Evolutionary conservation across 2,888 invertebrate species (phyloP).

Genomic region (Coleophora deauratella): DNA sequence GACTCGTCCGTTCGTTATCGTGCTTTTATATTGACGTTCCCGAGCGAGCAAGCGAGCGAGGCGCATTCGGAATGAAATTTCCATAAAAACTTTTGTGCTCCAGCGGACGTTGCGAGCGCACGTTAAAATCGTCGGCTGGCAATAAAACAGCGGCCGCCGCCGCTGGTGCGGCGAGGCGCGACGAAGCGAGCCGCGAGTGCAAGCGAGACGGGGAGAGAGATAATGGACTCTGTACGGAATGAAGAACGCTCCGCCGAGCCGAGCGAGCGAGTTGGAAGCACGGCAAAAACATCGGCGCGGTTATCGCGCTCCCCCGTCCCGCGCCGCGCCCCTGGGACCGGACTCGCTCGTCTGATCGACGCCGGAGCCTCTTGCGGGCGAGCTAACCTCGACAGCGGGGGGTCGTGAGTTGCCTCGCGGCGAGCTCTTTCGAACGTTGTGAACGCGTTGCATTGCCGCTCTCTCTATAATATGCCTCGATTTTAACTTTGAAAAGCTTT

Average conservation of each 20-base stretch:
- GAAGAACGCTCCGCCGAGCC: slow-evolving; percentile 67
- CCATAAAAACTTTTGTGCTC: slow-evolving; percentile 75
- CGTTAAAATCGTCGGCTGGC: slow-evolving; percentile 74
- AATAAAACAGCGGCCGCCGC: slow-evolving; percentile 73
- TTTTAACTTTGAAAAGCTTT: slow-evolving; percentile 54
- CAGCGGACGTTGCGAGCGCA: slow-evolving; percentile 73
- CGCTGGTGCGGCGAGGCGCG: slow-evolving; percentile 69
- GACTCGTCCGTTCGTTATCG: slow-evolving; percentile 74
- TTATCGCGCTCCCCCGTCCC: slow-evolving; percentile 49
- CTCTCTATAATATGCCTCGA: slow-evolving; percentile 44
- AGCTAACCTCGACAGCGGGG: slow-evolving; percentile 68
- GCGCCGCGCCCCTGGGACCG: slow-evolving; percentile 32
- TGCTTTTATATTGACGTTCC: slow-evolving; percentile 73
- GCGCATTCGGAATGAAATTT: slow-evolving; percentile 74
- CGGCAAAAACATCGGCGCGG: slow-evolving; percentile 70
- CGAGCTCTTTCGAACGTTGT: slow-evolving; percentile 44
- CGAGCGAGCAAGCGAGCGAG: slow-evolving; percentile 65
- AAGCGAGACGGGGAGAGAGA: slow-evolving; percentile 58
- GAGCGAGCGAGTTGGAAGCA: slow-evolving; percentile 65
- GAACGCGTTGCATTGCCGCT: slow-evolving; percentile 41
- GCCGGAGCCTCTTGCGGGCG: slow-evolving; percentile 63
- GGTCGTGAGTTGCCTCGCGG: slow-evolving; percentile 55
- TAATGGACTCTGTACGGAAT: slow-evolving; percentile 70
- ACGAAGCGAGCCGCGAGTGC: slow-evolving; percentile 54
- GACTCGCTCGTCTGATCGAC: slow-evolving; percentile 58